These are phyloP conservation scores for Panthera uncia DNA, from an alignment of 2,113 vertebrate genomes.

Conservation along the genomic window DNA sequence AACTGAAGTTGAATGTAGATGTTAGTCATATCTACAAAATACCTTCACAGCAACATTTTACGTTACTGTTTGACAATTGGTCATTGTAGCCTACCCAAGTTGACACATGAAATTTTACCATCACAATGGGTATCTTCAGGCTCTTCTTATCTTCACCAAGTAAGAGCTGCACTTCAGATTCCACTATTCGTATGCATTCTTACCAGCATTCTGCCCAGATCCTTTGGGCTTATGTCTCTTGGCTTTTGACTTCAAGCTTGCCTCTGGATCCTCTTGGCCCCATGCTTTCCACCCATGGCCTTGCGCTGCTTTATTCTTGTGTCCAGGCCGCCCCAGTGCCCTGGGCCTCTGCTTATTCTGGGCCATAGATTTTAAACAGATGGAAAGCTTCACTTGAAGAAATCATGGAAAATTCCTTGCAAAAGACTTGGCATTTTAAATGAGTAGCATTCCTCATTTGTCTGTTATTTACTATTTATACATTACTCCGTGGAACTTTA, in stretches of 20 bases:
- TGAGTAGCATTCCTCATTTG: neutral
- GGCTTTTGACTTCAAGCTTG: neutral
- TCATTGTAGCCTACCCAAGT: rapidly evolving
- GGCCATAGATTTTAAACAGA: neutral
- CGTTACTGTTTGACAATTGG: too few species aligned
- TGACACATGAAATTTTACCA: neutral
- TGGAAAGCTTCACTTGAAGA: neutral
- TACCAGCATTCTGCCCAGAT: neutral
- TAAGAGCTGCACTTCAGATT: neutral
- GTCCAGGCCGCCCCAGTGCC: too few species aligned
- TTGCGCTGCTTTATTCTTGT: neutral
- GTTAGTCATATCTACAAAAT: neutral
- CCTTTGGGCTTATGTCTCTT: neutral
- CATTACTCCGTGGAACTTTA: slow-evolving; percentile 35
- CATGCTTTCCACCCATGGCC: neutral
- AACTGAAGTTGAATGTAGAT: neutral
- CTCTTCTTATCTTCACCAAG: neutral
- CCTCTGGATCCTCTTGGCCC: too few species aligned
- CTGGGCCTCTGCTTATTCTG: neutral
- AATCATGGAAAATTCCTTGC: neutral
- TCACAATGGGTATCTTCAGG: too few species aligned
- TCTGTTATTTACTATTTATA: slow-evolving; percentile 31
- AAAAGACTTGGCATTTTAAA: slow-evolving; percentile 33
- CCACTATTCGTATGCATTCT: rapidly evolving
- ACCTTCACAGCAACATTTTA: neutral